phyloP scores from a whole-genome alignment of 2,888 invertebrate genomes.

The Thelaira solivaga region DNA sequence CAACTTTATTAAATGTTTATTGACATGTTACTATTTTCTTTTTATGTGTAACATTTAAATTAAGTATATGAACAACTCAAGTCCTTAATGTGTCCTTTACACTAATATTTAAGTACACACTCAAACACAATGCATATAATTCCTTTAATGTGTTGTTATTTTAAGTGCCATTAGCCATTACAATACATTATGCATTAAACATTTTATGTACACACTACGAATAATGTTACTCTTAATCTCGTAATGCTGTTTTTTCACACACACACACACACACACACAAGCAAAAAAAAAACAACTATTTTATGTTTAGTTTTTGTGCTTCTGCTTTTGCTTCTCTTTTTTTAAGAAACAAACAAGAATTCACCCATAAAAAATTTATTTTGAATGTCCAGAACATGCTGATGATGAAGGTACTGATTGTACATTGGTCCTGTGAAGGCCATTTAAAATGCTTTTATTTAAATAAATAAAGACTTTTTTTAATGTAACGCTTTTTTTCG shows the following conservation, averaged over 20 bases:
- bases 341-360: not conserved
- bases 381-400: constrained; percentile 43
- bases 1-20: not conserved
- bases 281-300: not conserved
- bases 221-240: not conserved
- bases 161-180: constrained; percentile 36
- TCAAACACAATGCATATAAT: not conserved
- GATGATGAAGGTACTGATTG: constrained; percentile 6
- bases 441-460: constrained; percentile 44
- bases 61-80: not conserved
- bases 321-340: not conserved
- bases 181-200: constrained; percentile 27
- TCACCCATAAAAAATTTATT: constrained; percentile 14
- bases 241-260: not conserved
- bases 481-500: not conserved
- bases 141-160: constrained; percentile 32
- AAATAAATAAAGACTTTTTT: constrained; percentile 29
- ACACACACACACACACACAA: not conserved
- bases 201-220: not conserved
- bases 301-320: not conserved
- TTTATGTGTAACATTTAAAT: not conserved
- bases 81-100: not conserved
- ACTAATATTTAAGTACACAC: not conserved
- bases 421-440: constrained; percentile 11
- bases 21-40: not conserved